A percentile compares a stretch with the other conserved stretches of the same genome.
These are phyloP conservation scores for Ctenoplectra terminalis DNA, from an alignment of 1,140 invertebrate genomes.

Conservation along the genomic window DNA sequence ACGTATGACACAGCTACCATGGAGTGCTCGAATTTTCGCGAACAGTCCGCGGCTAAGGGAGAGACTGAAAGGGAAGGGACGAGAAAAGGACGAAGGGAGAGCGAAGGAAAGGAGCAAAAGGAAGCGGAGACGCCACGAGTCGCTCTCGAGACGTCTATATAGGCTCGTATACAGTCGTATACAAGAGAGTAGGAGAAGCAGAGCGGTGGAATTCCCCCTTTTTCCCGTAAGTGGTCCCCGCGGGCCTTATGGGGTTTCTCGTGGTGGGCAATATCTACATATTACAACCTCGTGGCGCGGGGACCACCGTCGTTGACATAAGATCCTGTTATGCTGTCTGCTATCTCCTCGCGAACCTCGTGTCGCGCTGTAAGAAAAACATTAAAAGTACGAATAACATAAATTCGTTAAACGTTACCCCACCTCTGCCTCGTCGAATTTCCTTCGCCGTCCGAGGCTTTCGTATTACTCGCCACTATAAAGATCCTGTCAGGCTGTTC, in stretches of 20 bases:
- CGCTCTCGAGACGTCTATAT: conserved; percentile 66
- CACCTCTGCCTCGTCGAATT: conserved; percentile 18
- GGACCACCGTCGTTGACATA: conserved; percentile 76
- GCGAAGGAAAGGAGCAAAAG: conserved; percentile 54
- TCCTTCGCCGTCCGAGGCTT: conserved; percentile 9
- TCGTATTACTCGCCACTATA: conserved; percentile 3
- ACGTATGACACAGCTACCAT: no score
- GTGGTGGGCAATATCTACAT: conserved; percentile 73
- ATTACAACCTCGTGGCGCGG: conserved; percentile 72
- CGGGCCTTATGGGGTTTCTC: conserved; percentile 73
- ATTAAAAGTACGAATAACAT: conserved; percentile 74
- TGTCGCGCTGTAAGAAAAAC: conserved; percentile 71
- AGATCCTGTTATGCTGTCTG: conserved; percentile 76
- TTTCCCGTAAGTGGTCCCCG: conserved; percentile 72
- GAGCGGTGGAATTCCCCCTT: conserved; percentile 52
- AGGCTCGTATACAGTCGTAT: conserved; percentile 12
- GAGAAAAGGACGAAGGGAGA: conserved; percentile 20
- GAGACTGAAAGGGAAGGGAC: no score
- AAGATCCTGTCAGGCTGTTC: conserved; percentile 2
- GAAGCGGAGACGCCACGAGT: conserved; percentile 66
- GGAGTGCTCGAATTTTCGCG: conserved; percentile 26
- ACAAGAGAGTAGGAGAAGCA: neutral
- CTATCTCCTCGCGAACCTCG: conserved; percentile 69
- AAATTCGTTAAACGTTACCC: conserved; percentile 60
- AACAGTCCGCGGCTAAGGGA: neutral